Percentiles rank a stretch among this genome's conserved stretches.
These are phyloP conservation scores for Sternarchorhynchus goeldii DNA, from an alignment of 2,797 vertebrate species.

Conservation along the genomic window DNA sequence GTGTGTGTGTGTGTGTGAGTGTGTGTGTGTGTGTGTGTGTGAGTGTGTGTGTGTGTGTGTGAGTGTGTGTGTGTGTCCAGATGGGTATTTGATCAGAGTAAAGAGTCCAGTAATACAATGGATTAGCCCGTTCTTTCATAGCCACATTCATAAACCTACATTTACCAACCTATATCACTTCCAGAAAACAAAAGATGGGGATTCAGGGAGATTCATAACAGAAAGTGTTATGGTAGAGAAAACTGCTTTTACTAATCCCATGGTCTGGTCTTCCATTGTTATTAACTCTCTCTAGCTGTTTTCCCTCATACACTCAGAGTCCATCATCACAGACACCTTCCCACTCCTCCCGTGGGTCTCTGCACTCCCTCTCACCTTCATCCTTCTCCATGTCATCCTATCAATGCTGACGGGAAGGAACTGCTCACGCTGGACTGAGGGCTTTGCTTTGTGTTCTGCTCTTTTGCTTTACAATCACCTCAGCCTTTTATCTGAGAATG, in stretches of 20 bases:
- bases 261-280: too few relatives aligned
- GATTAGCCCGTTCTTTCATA: constrained; percentile 5
- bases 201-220: background rate
- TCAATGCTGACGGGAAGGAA: constrained; percentile 11
- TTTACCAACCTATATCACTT: background rate
- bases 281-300: background rate
- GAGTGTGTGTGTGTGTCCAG: background rate
- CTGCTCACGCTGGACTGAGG: constrained; percentile 31
- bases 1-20: too few relatives aligned
- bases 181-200: constrained; percentile 1
- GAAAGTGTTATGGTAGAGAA: constrained; percentile 7
- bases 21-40: too few relatives aligned
- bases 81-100: constrained; percentile 21
- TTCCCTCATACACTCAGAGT: background rate
- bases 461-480: constrained; percentile 1
- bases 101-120: constrained; percentile 32
- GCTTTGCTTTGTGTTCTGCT: background rate
- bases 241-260: background rate
- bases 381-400: constrained; percentile 9
- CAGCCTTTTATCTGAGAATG: constrained; percentile 22
- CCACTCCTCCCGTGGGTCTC: background rate
- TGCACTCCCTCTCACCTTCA: background rate
- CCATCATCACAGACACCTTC: background rate
- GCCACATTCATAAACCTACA: background rate
- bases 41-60: too few relatives aligned